Evolutionary conservation across 2,888 invertebrate genomes (phyloP).

Genomic region (Andrena minutula): DNA sequence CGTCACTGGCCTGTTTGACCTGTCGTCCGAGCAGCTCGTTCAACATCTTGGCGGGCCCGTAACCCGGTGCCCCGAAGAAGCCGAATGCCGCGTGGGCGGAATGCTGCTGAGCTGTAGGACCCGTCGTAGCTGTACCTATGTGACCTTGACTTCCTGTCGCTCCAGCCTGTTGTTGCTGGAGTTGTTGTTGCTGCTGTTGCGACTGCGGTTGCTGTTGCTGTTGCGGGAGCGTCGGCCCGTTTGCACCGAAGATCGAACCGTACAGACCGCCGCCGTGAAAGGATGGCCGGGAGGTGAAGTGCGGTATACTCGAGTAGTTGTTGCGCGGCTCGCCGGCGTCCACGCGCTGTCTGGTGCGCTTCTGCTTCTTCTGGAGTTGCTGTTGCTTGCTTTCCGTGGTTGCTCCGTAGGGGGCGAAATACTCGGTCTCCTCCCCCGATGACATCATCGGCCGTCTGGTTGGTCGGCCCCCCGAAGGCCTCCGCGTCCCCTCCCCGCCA

Average conservation of each 20-base stretch:
- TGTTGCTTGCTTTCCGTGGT: conserved; percentile 86
- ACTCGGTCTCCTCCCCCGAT: conserved; percentile 98
- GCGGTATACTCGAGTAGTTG: conserved; percentile 94
- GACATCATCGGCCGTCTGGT: conserved; percentile 95
- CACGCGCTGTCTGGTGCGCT: conserved; percentile 97
- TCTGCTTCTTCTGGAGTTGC: conserved; percentile 95
- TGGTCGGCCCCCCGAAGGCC: conserved; percentile 92
- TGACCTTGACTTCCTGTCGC: conserved; percentile 82
- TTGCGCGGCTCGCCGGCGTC: conserved; percentile 98
- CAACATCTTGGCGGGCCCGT: conserved; percentile 96
- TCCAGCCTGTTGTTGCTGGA: conserved; percentile 84
- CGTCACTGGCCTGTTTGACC: conserved; percentile 90
- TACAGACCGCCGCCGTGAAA: conserved; percentile 95
- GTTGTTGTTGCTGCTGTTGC: conserved; percentile 69
- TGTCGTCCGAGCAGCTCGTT: conserved; percentile 95
- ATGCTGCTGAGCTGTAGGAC: conserved; percentile 86
- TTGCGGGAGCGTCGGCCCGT: conserved; percentile 82
- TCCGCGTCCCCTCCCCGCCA: conserved; percentile 89
- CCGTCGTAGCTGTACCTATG: conserved; percentile 85
- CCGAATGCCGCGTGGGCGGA: conserved; percentile 89
- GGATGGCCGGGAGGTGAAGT: conserved; percentile 92
- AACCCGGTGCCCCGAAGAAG: conserved; percentile 93
- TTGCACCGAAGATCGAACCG: conserved; percentile 94
- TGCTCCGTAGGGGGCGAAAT: conserved; percentile 96
- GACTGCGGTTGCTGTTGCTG: conserved; percentile 75